Evolutionary conservation across 1,140 invertebrate genomes (phyloP), one percentile per base, ranked within the genome.

Genomic region (Globodera rostochiensis): DNA sequence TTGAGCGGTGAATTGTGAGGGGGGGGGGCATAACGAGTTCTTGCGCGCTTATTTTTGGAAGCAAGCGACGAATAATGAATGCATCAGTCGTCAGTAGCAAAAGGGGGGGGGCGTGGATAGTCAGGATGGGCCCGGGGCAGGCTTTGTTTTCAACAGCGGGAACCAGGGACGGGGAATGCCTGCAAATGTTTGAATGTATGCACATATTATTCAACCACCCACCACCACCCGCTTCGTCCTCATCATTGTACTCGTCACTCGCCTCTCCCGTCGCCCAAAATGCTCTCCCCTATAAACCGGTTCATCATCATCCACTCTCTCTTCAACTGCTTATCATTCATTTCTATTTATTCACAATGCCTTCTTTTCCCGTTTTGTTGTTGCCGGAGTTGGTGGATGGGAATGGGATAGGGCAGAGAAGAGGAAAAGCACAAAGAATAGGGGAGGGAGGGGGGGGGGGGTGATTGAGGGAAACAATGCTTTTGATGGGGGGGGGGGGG

Each of bases 41-140:
- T 71, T 71, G 69, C 69, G 69, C 69, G 69, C 69, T 71, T 71
- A 71, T 71, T 71, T 71, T 71, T 71, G 69, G 69, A 71, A 71
- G 60, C 60, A n/a, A n/a, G 25, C 7, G 69, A 36, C 25, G 21
- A 71, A 71, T 71, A 71, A 71, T 71, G 69, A n/a, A n/a, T n/a
- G n/a, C 25, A 60, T 60, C 57, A 53, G 13, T 60, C 6, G 15
- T 60, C 57, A 60, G 57, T 19, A n/a, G n/a, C n/a, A n/a, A n/a
- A n/a, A n/a, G 25, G 13, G 15, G 57, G 13, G 57, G 57, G 6
- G 57, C 5, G 5, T 15, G 57, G 57, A 60, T 60, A 19, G 57
- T 6, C 50, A 50, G 50, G 50, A 60, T 60, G 57, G 57, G 57
- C 57, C 11, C 13, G 57, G 57, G 57, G 57, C 57, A 71, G 21